phyloP scores from a whole-genome alignment of 2,888 invertebrate genomes.

The Rotaria magnacalcarata region DNA sequence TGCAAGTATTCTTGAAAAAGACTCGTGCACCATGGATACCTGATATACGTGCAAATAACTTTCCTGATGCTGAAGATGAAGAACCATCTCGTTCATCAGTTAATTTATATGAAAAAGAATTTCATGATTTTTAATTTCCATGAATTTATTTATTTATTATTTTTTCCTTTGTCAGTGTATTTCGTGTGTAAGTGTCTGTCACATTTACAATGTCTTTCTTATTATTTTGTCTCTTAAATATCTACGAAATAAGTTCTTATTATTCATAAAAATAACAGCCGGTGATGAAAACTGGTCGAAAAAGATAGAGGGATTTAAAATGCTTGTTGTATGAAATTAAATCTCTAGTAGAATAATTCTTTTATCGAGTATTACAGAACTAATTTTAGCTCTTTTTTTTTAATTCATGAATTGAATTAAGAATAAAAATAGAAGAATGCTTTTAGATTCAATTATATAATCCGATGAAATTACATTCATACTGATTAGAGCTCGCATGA shows the following conservation, averaged over 20 bases:
- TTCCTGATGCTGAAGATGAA: slow-evolving; percentile 90
- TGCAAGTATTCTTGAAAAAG: slow-evolving; percentile 95
- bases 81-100: slow-evolving; percentile 94
- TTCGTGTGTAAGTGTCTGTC: background rate
- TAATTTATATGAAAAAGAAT: slow-evolving; percentile 99
- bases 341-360: no score
- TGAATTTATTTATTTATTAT: background rate
- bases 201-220: slow-evolving; percentile 3
- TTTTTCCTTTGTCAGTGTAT: background rate
- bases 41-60: slow-evolving; percentile 39
- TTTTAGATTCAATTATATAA: no score
- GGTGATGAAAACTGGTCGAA: background rate
- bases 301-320: background rate
- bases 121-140: slow-evolving; percentile 77
- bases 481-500: no score
- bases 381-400: no score
- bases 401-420: no score
- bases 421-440: no score
- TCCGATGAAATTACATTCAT: no score
- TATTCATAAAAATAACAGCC: background rate
- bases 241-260: background rate
- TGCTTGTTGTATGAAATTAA: background rate
- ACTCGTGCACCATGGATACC: slow-evolving; percentile 52
- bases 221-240: background rate
- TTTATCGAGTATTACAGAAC: no score